Evolutionary conservation across 2,888 invertebrate species (phyloP), one percentile per base, ranked within the genome.

Genomic region (Brachyptera putata): DNA sequence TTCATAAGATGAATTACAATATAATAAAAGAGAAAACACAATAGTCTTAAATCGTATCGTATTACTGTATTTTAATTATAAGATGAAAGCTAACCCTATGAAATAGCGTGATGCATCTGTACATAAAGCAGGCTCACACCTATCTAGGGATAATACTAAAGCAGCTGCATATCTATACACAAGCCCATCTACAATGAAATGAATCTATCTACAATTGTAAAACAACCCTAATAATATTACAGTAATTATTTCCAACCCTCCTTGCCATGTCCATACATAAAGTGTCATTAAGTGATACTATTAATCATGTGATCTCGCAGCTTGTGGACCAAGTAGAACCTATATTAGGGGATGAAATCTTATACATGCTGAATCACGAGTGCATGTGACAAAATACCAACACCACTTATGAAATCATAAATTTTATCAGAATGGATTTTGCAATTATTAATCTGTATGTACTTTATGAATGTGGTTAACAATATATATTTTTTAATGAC

Each of bases 361-460:
- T 3, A 25, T 30, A 30, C 30, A 50, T 50, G 49, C 26, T 25
- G 26, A 3, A 41, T n/a, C n/a, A n/a, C n/a, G 41, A 30, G 16
- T 50, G 26, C 24, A 24, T 16, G 26, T 16, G 49, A 50, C 49
- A 50, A 50, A 41, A 50, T 50, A 25, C 30, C 26, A 14, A 24
- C 49, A 50, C 49, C 16, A 50, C 26, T 50, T 50, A 50, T 50
- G 25, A 26, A 13, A 30, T 50, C 50, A 50, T 50, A 30, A 25
- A 26, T 49, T 49, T 26, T 50, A 50, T 50, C 49, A 26, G 49
- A 25, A 26, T 30, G 50, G 49, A 50, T 50, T 50, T 50, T 50
- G 30, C 49, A 50, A 50, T 50, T 50, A 50, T n/a, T n/a, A n/a
- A 50, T 50, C 26, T 50, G 49, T 26, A n/a, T n/a, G n/a, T n/a